Evolutionary conservation across 2,113 vertebrate genomes (phyloP), one percentile per base, ranked within the genome.

Genomic region (Crotophaga sulcirostris): DNA sequence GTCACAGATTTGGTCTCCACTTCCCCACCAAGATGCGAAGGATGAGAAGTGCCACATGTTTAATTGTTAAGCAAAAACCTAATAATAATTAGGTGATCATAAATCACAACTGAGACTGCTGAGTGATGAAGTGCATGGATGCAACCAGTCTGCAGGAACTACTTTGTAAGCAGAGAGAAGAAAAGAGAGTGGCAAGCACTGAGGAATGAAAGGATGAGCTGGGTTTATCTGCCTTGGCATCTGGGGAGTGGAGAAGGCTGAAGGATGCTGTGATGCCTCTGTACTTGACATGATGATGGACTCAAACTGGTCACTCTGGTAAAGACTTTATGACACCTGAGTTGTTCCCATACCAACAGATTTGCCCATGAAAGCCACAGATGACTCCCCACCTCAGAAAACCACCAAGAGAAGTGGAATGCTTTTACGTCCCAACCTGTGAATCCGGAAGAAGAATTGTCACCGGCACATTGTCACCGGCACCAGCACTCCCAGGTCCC

Each of bases 171-270:
- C 0, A 17, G 18, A 7, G 63, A 76, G 56, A 64, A 81, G 42
- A 77, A 38, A 83, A 44, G 42, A 84, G 82, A 69, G 58, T 2
- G n/a, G 60, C 20, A 34, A 49, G 16, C 72, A 33, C 24, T 31
- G 6, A 8, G 42, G 74, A 33, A 66, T 20, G 67, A 69, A 77
- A 15, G 63, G 38, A 62, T 7, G 54, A 59, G 59, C 56, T 49
- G 72, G 63, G 79, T 33, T 67, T 15, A 12, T 58, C 55, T 8
- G 16, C 36, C 51, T 23, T 2, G 9, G 73, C 49, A 10, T 24
- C 26, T 0, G 1, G 87, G 87, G 67, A 18, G 73, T 6, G 13
- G 49, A 20, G 47, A 2, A 67, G 60, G 75, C 51, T 0, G 3
- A 23, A 84, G 63, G 79, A 84, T 79, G 66, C 15, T 36, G 56